phyloP scores from a whole-genome alignment of 2,797 vertebrate genomes.

The Antrozous pallidus region DNA sequence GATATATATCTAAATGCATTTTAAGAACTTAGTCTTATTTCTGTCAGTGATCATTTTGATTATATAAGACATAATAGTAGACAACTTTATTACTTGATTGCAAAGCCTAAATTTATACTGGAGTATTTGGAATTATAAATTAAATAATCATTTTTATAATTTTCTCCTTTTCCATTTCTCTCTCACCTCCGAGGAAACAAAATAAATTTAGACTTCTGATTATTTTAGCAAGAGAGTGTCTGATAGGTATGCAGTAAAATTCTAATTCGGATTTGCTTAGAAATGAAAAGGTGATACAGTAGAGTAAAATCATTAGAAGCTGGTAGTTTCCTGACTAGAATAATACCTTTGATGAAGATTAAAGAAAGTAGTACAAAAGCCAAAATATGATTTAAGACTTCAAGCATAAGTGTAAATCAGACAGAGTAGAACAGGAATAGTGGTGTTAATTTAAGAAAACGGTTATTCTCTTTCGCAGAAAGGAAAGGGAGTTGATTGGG shows the following conservation, averaged over 20 bases:
- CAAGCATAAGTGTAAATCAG: background rate
- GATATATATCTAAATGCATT: background rate
- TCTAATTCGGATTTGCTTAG: constrained; percentile 15
- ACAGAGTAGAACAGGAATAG: background rate
- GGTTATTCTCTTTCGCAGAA: background rate
- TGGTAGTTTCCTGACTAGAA: background rate
- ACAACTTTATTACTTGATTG: background rate
- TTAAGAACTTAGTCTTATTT: background rate
- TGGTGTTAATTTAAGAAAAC: background rate
- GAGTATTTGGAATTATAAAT: constrained; percentile 3
- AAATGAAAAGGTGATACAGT: background rate
- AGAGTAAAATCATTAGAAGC: background rate
- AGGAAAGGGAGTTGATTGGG: background rate
- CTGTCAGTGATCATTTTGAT: background rate
- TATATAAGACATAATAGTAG: background rate
- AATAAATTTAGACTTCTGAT: constrained; percentile 28
- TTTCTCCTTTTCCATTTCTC: background rate
- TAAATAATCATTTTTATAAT: background rate
- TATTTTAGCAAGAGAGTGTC: constrained; percentile 31
- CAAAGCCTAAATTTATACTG: background rate
- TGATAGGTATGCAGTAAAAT: background rate
- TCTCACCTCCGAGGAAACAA: constrained; percentile 8
- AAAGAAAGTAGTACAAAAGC: background rate
- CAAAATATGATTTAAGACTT: background rate
- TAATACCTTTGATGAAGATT: background rate